phyloP scores from a whole-genome alignment of 2,888 invertebrate genomes.

The Idaea aversata region DNA sequence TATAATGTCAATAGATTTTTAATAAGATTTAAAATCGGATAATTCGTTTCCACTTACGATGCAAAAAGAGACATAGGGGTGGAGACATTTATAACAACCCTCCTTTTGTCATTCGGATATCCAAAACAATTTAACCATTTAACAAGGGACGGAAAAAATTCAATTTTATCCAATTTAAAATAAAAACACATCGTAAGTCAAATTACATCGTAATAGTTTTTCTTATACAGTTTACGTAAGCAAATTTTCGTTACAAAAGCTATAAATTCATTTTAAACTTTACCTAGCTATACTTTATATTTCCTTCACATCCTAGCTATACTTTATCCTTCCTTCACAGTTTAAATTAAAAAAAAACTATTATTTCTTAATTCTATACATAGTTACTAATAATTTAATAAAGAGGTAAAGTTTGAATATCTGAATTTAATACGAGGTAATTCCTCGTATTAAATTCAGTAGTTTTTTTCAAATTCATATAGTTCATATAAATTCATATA shows the following conservation, averaged over 20 bases:
- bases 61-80: not conserved
- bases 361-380: not conserved
- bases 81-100: not conserved
- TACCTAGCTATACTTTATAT: slow-evolving; percentile 4
- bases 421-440: not conserved
- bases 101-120: not conserved
- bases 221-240: slow-evolving; percentile 29
- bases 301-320: not conserved
- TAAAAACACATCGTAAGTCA: slow-evolving; percentile 10
- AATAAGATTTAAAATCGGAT: too few relatives aligned
- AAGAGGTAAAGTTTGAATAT: not conserved
- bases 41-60: too few relatives aligned
- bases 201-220: slow-evolving; percentile 16
- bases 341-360: not conserved
- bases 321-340: not conserved
- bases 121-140: not conserved
- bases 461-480: too few relatives aligned
- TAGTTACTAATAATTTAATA: not conserved
- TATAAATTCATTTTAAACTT: slow-evolving; percentile 28
- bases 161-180: slow-evolving; percentile 7
- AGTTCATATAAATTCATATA: too few relatives aligned
- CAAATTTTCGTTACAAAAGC: slow-evolving; percentile 49
- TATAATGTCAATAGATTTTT: too few relatives aligned
- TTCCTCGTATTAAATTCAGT: too few relatives aligned
- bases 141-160: not conserved